Evolutionary conservation across 2,888 invertebrate species (phyloP).

Genomic region (Phengaris alcon): DNA sequence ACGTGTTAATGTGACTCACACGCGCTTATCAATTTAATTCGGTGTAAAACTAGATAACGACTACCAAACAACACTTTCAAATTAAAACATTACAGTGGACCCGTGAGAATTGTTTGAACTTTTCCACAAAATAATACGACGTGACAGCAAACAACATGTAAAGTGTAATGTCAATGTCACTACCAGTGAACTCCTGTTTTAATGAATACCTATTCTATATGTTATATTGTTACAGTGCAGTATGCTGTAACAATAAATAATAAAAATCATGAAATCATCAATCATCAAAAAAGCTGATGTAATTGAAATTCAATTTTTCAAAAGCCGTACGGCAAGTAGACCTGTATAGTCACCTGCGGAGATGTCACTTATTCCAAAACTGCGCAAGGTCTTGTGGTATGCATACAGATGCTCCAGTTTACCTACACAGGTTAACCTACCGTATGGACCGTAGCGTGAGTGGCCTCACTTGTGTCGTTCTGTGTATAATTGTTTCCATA

Average conservation of each 20-base stretch:
- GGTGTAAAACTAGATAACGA: background rate
- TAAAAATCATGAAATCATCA: too few species aligned
- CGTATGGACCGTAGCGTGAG: too few species aligned
- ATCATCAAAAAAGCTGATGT: too few species aligned
- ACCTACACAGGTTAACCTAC: too few species aligned
- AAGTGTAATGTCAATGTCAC: slow-evolving; percentile 17
- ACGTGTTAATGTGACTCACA: background rate
- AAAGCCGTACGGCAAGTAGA: too few species aligned
- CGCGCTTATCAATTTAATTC: background rate
- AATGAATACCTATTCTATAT: background rate
- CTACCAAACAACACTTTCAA: background rate
- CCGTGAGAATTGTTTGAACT: slow-evolving; percentile 14
- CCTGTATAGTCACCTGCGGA: too few species aligned
- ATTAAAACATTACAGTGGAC: background rate
- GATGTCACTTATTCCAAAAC: too few species aligned
- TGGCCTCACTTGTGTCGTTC: too few species aligned
- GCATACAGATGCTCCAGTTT: too few species aligned
- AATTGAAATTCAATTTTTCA: too few species aligned
- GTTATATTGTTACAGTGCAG: background rate
- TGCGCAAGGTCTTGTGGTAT: too few species aligned
- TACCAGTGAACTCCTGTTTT: slow-evolving; percentile 6
- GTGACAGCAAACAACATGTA: slow-evolving; percentile 16
- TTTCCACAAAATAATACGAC: slow-evolving; percentile 6
- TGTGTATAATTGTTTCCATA: background rate
- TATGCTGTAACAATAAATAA: background rate